phyloP scores from a whole-genome alignment of 2,888 invertebrate species.

The Lordiphosa andalusiaca region DNA sequence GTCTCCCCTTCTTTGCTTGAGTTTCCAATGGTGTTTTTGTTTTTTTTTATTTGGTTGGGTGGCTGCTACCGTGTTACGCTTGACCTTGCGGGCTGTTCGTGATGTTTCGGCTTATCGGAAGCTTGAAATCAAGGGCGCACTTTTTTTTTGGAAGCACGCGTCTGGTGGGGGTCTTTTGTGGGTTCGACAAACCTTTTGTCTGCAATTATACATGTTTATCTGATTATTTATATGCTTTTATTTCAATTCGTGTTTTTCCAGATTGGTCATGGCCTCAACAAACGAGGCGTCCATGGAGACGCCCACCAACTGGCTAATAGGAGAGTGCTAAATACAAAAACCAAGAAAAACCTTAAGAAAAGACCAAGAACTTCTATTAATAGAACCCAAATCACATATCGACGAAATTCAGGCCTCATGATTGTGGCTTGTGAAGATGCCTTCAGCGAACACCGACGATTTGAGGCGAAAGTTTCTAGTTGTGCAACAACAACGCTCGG shows the following conservation, averaged over 20 bases:
- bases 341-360: neutral
- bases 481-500: constrained; percentile 76
- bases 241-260: constrained; percentile 12
- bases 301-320: constrained; percentile 1
- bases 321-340: neutral
- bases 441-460: constrained; percentile 79
- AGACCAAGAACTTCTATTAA: constrained; percentile 1
- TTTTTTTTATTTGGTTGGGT: neutral
- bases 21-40: too few species aligned
- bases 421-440: constrained; percentile 76
- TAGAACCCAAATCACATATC: constrained; percentile 3
- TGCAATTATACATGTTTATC: constrained; percentile 22
- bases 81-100: constrained; percentile 62
- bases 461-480: constrained; percentile 80
- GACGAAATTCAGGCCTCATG: constrained; percentile 43
- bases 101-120: constrained; percentile 61
- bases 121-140: constrained; percentile 55
- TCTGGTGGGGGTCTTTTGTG: constrained; percentile 9
- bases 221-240: constrained; percentile 18
- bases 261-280: constrained; percentile 12
- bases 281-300: constrained; percentile 4
- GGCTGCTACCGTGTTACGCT: constrained; percentile 41
- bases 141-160: constrained; percentile 30
- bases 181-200: constrained; percentile 36
- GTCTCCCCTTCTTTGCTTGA: too few species aligned